These are phyloP conservation scores for Parasteatoda tepidariorum DNA, from an alignment of 1,140 invertebrate species.

Conservation along the genomic window DNA sequence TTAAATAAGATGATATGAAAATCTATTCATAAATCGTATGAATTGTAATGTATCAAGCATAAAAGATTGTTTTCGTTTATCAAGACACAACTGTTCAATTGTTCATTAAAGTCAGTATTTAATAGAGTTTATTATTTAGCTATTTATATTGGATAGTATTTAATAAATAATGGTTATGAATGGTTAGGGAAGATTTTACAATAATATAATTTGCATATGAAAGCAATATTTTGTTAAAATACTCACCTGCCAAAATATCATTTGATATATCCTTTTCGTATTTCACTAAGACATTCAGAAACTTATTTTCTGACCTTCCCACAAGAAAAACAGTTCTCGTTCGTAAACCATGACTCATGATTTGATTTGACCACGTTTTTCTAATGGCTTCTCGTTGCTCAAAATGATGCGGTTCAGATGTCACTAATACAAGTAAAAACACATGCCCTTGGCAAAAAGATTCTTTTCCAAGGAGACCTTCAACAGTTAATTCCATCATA, in stretches of 20 bases:
- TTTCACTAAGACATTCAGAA: slow-evolving; percentile 22
- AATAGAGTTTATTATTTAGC: too few relatives aligned
- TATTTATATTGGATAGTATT: too few relatives aligned
- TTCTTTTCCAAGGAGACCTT: slow-evolving; percentile 2
- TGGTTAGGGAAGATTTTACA: too few relatives aligned
- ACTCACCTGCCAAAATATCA: slow-evolving; percentile 74
- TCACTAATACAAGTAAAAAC: slow-evolving; percentile 68
- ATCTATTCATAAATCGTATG: too few relatives aligned
- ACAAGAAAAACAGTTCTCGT: slow-evolving; percentile 42
- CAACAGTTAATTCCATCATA: background rate
- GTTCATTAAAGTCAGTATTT: too few relatives aligned
- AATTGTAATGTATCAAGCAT: too few relatives aligned
- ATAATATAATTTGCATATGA: too few relatives aligned
- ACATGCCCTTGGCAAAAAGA: background rate
- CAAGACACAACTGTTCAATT: too few relatives aligned
- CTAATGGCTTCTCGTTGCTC: slow-evolving; percentile 66
- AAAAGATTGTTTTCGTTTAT: too few relatives aligned
- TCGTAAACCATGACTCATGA: slow-evolving; percentile 18
- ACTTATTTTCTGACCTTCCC: background rate
- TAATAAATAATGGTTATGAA: too few relatives aligned
- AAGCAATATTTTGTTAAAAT: background rate
- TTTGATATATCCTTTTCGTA: slow-evolving; percentile 63
- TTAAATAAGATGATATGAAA: too few relatives aligned
- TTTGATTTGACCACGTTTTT: slow-evolving; percentile 65
- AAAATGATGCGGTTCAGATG: slow-evolving; percentile 69